Evolutionary conservation across 1,140 invertebrate species (phyloP).

Genomic region (Neodiprion fabricii): DNA sequence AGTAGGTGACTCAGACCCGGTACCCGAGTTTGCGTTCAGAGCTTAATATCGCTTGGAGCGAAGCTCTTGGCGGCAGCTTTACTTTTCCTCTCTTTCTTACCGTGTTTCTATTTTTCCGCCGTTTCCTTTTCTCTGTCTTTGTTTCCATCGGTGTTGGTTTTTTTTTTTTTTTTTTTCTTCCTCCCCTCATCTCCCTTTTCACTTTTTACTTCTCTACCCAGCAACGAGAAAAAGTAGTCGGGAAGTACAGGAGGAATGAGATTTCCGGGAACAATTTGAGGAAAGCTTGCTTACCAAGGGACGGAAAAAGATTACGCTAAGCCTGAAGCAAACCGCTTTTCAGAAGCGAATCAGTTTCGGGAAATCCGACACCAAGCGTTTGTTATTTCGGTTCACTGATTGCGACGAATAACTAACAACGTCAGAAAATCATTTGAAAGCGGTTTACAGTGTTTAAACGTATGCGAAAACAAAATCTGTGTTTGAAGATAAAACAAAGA

Average conservation of each 20-base stretch:
- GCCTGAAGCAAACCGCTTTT: slow-evolving; percentile 1
- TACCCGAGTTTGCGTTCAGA: no score
- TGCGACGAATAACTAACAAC: no score
- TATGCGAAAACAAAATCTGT: no score
- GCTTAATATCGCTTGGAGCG: no score
- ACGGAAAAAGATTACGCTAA: slow-evolving; percentile 19
- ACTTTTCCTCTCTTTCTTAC: background rate
- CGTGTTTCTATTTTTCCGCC: background rate
- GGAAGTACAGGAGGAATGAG: slow-evolving; percentile 29
- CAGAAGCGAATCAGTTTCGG: background rate
- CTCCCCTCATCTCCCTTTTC: slow-evolving; percentile 13
- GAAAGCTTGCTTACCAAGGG: slow-evolving; percentile 34
- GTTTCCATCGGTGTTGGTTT: background rate
- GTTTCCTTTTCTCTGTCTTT: background rate
- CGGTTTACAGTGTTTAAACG: no score
- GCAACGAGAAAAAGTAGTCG: background rate
- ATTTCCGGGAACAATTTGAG: slow-evolving; percentile 39
- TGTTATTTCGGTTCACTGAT: no score
- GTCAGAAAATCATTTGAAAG: no score
- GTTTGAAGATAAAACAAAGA: no score
- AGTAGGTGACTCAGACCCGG: no score
- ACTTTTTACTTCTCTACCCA: slow-evolving; percentile 9
- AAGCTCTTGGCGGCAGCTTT: no score
- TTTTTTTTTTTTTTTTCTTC: slow-evolving; percentile 11
- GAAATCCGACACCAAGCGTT: background rate